Base-by-base conservation (phyloP, 2,113 vertebrate species). In the Sclerurus mexicanus region DNA sequence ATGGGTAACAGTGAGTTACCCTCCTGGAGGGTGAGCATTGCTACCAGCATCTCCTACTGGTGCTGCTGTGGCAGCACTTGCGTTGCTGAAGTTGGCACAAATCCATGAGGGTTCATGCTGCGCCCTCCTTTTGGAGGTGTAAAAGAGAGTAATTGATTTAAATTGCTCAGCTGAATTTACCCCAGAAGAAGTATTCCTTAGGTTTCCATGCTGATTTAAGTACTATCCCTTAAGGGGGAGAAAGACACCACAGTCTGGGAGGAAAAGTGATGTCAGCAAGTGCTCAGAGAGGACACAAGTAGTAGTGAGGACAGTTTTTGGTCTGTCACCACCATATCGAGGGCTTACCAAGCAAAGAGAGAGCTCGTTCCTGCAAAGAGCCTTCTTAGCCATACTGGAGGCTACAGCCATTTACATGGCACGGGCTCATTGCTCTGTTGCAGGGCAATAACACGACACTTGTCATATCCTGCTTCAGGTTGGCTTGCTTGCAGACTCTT, bases 171-270 rank as follows among this genome's bases (percentile, higher is more conserved):
- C 9, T 46, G 24, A 59, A 49, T 78, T 86, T 35, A 60, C 7
- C 13, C 27, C 28, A 23, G 42, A 20, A 22, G 7, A 62, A 63
- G 16, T 11, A 33, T 33, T 80, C 8, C 33, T 39, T 16, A 33
- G 2, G 12, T 67, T 35, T 28, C n/a, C 23, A 46, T 1, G 1
- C 12, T 84, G 30, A 28, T 56, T 27, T 37, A 53, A 59, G 12
- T 46, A 30, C 18, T 30, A 1, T 28, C 27, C 24, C 8, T 59
- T 35, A 58, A 24, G 12, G 11, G 7, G 10, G 22, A 88, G 24
- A 53, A 42, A 28, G 33, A 27, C 14, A 49, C 5, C 0, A 5
- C 0, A 3, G 2, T 35, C 14, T n/a, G 30, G 6, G 18, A 76
- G 19, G 42, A 80, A 85, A 40, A 77, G 5, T 21, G 27, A 14